Conservation (phyloP, 2,888 invertebrate genomes). For the Anticlea derivata region DNA sequence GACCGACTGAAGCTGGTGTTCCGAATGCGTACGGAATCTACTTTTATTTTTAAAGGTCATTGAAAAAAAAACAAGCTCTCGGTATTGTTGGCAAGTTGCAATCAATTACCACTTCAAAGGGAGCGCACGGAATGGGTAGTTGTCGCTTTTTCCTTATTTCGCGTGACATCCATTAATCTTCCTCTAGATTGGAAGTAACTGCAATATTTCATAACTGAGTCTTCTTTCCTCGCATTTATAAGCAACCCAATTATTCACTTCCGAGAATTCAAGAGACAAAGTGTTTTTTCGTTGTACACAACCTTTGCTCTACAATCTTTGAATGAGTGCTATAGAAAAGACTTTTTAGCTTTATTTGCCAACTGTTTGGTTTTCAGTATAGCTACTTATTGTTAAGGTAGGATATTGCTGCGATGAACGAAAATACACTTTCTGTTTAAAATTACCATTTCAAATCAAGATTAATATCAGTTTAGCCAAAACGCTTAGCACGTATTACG, state of each 20-base stretch:
- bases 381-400: too few relatives aligned
- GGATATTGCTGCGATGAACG: neutral
- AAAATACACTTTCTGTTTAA: conserved; percentile 13
- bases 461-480: conserved; percentile 50
- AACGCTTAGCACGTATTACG: conserved; percentile 47
- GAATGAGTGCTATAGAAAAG: too few relatives aligned
- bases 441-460: conserved; percentile 27
- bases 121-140: conserved; percentile 27
- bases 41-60: conserved; percentile 20
- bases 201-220: conserved; percentile 15
- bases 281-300: too few relatives aligned
- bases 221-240: conserved; percentile 8
- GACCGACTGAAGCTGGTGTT: conserved; percentile 38
- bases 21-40: conserved; percentile 39
- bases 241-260: conserved; percentile 1
- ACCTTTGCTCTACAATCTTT: too few relatives aligned
- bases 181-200: conserved; percentile 29
- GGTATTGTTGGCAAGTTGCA: conserved; percentile 31
- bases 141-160: conserved; percentile 34
- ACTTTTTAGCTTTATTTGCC: too few relatives aligned
- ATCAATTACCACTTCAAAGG: conserved; percentile 33
- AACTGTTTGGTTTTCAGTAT: too few relatives aligned
- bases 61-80: conserved; percentile 25
- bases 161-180: conserved; percentile 34
- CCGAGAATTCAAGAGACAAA: neutral